These are phyloP conservation scores for Argentina silus DNA, from an alignment of 2,797 vertebrate genomes.

Conservation along the genomic window DNA sequence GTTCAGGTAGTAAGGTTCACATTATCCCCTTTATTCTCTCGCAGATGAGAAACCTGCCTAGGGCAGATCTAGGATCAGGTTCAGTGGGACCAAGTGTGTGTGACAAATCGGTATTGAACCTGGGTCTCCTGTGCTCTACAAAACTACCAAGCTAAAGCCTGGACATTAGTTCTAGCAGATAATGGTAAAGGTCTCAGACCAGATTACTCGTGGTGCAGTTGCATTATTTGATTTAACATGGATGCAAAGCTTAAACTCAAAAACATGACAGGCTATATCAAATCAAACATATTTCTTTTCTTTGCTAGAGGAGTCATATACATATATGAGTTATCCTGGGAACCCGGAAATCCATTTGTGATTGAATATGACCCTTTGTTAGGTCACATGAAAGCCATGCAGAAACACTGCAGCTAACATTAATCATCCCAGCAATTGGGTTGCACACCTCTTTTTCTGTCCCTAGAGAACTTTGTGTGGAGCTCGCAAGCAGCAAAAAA, in stretches of 20 bases:
- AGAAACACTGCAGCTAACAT: not conserved
- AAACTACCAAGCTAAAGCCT: too few relatives aligned
- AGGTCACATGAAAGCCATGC: not conserved
- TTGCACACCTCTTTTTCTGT: slow-evolving; percentile 2
- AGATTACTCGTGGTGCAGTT: too few relatives aligned
- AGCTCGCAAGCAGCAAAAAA: slow-evolving; percentile 9
- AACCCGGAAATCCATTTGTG: not conserved
- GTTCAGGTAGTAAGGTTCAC: not conserved
- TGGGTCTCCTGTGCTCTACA: too few relatives aligned
- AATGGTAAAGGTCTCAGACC: too few relatives aligned
- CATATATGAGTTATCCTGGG: not conserved
- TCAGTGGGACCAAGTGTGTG: not conserved
- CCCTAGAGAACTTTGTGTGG: not conserved
- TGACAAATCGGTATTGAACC: not conserved
- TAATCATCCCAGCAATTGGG: slow-evolving; percentile 13
- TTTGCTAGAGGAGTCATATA: not conserved
- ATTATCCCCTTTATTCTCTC: not conserved
- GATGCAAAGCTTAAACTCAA: too few relatives aligned
- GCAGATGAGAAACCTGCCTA: not conserved
- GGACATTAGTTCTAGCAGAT: too few relatives aligned
- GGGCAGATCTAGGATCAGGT: not conserved
- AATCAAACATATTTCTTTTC: not conserved
- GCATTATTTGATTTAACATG: too few relatives aligned
- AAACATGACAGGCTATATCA: not conserved
- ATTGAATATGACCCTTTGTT: slow-evolving; percentile 9